These are phyloP conservation scores for Anser cygnoides DNA, from an alignment of 2,113 vertebrate species.

Conservation along the genomic window DNA sequence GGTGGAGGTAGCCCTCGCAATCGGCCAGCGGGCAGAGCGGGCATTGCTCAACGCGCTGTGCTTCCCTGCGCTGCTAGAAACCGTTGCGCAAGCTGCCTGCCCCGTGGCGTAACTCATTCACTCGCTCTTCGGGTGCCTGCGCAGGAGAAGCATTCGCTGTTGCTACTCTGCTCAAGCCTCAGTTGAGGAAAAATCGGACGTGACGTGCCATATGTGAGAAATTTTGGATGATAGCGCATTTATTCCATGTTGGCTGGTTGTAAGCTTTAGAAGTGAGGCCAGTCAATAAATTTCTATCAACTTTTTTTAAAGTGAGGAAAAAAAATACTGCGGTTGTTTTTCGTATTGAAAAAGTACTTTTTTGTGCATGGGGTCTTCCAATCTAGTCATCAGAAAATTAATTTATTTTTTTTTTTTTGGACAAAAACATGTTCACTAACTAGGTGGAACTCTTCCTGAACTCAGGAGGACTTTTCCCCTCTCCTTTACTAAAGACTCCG, in stretches of 20 bases:
- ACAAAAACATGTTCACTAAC: neutral
- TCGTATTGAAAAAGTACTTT: neutral
- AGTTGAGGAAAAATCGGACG: neutral
- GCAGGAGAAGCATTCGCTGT: accelerated
- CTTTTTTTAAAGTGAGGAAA: neutral
- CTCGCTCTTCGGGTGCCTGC: too few species aligned
- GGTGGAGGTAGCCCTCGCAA: neutral
- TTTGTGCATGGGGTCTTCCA: neutral
- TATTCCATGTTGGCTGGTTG: neutral
- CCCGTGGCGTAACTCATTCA: accelerated
- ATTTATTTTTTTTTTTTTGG: neutral
- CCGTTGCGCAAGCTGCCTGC: accelerated
- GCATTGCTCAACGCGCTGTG: accelerated
- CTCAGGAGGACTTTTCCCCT: neutral
- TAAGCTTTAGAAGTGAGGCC: neutral
- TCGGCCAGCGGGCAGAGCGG: accelerated
- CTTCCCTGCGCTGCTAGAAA: neutral
- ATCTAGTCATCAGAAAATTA: neutral
- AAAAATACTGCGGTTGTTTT: neutral
- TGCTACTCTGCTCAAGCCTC: neutral
- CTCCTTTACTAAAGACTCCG: neutral
- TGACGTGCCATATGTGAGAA: neutral
- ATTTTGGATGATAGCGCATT: neutral
- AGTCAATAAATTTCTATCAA: neutral
- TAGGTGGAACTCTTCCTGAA: neutral